phyloP scores from a whole-genome alignment of 2,113 vertebrate species.

The Mustela nigripes region DNA sequence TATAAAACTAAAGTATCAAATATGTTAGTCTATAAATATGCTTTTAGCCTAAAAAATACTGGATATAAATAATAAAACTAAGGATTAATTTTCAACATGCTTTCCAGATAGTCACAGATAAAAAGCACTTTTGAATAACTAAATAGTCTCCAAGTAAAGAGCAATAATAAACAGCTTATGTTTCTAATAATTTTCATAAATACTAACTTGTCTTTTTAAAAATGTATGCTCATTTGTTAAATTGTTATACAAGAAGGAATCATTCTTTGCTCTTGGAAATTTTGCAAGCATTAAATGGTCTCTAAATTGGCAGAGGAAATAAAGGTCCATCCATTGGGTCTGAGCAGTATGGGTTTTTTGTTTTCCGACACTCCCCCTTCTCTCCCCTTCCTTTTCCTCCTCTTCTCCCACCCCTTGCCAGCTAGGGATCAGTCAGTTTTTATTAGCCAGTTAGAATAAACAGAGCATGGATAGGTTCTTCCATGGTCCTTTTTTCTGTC shows the following conservation, averaged over 20 bases:
- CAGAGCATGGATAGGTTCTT: background rate
- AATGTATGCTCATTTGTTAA: background rate
- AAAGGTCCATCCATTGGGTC: background rate
- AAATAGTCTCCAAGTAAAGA: slow-evolving; percentile 45
- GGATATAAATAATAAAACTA: slow-evolving; percentile 47
- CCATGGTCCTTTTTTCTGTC: background rate
- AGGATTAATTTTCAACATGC: slow-evolving; percentile 44
- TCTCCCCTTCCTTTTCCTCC: background rate
- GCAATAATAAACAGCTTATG: slow-evolving; percentile 40
- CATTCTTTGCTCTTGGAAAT: background rate
- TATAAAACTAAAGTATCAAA: background rate
- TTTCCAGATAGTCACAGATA: slow-evolving; percentile 28
- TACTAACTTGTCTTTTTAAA: background rate
- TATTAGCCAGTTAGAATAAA: background rate
- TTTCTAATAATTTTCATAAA: slow-evolving; percentile 48
- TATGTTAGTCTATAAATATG: slow-evolving; percentile 1
- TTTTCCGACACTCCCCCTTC: background rate
- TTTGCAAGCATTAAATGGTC: background rate
- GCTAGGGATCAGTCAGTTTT: background rate
- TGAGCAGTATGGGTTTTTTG: background rate
- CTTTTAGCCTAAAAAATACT: slow-evolving; percentile 31
- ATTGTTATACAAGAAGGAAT: background rate
- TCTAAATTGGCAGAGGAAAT: background rate
- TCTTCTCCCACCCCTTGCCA: background rate
- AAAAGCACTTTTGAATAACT: slow-evolving; percentile 44